Evolutionary conservation across 2,797 vertebrate genomes (phyloP).

Genomic region (Thalassophryne amazonica): DNA sequence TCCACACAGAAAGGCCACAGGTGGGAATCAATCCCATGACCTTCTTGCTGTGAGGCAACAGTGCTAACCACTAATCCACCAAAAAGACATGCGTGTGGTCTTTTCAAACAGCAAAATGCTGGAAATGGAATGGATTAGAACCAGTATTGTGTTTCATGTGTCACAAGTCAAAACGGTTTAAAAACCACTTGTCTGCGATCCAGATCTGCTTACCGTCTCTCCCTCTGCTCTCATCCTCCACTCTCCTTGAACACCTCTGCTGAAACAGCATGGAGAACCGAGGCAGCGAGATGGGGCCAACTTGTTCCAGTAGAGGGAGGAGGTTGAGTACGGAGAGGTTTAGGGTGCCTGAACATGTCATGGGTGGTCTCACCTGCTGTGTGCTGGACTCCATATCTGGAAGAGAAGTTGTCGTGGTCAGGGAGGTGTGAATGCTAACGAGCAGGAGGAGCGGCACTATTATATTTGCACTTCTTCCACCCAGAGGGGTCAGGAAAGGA

Average conservation of each 20-base stretch:
- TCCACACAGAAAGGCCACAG: too few relatives aligned
- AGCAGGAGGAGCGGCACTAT: slow-evolving; percentile 19
- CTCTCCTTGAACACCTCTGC: slow-evolving; percentile 23
- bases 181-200: too few relatives aligned
- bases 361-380: slow-evolving; percentile 65
- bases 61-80: too few relatives aligned
- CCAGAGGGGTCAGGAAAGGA: neutral
- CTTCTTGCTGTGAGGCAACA: too few relatives aligned
- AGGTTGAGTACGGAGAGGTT: neutral
- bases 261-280: slow-evolving; percentile 35
- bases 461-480: slow-evolving; percentile 21
- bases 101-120: too few relatives aligned
- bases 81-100: too few relatives aligned
- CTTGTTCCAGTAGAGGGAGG: slow-evolving; percentile 36
- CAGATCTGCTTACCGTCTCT: neutral
- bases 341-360: slow-evolving; percentile 35
- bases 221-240: neutral
- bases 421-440: slow-evolving; percentile 39
- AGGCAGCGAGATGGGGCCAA: slow-evolving; percentile 16
- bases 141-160: too few relatives aligned
- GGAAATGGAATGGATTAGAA: too few relatives aligned
- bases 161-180: too few relatives aligned
- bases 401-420: slow-evolving; percentile 28
- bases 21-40: too few relatives aligned
- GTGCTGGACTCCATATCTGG: slow-evolving; percentile 61